phyloP scores from a whole-genome alignment of 1,140 invertebrate genomes.

The Mycetomoellerius zeteki region DNA sequence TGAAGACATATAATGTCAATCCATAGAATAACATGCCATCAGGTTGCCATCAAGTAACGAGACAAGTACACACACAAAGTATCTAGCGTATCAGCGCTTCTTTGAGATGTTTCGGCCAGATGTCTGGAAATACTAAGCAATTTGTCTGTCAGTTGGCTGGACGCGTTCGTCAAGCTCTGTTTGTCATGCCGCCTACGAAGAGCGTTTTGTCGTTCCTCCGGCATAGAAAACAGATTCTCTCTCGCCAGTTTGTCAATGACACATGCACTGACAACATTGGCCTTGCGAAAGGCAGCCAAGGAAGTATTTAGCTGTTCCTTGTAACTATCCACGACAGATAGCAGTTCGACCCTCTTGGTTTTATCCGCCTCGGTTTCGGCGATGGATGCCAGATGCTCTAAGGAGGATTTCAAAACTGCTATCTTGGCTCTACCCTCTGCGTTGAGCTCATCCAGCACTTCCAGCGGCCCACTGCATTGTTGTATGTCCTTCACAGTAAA shows the following conservation, averaged over 20 bases:
- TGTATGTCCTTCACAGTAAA: conserved; percentile 88
- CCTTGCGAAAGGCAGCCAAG: conserved; percentile 92
- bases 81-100: conserved; percentile 94
- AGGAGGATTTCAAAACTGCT: conserved; percentile 89
- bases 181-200: conserved; percentile 90
- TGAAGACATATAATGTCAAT: not conserved
- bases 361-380: conserved; percentile 89
- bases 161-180: conserved; percentile 89
- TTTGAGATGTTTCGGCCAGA: conserved; percentile 94
- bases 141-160: conserved; percentile 93
- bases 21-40: not conserved
- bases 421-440: conserved; percentile 91
- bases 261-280: conserved; percentile 91
- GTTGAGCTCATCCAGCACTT: conserved; percentile 91
- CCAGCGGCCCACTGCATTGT: conserved; percentile 90
- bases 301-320: conserved; percentile 91
- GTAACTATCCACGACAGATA: conserved; percentile 90
- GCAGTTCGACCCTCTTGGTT: conserved; percentile 88
- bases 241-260: conserved; percentile 92
- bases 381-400: conserved; percentile 90
- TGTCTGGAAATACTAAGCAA: conserved; percentile 94
- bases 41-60: conserved; percentile 29
- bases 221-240: conserved; percentile 89
- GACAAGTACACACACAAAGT: conserved; percentile 89
- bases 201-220: conserved; percentile 88